Evolutionary conservation across 1,140 invertebrate species (phyloP), one percentile per base, ranked within the genome.

Genomic region (Halyomorpha halys): DNA sequence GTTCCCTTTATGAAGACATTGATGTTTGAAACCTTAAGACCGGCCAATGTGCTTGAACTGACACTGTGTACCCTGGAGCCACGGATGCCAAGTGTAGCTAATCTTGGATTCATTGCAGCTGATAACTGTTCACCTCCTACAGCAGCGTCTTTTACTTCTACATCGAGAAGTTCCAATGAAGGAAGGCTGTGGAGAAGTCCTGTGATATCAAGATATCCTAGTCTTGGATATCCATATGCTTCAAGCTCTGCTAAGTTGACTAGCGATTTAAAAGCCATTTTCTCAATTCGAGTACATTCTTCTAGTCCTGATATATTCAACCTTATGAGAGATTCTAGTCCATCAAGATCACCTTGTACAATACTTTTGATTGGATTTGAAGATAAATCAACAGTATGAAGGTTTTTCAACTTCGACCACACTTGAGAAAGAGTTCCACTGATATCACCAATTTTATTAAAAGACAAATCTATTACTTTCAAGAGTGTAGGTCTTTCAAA

Each of bases 131-230:
- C 89, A 66, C 86, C 83, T 27, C 89, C 85, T 53, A 94, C 83
- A 53, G 82, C 82, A 0, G 84, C 75, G 71, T 94, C 90, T 73
- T 93, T 94, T 1, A 92, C 82, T 77, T 95, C 92, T 56, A 94
- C 83, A 68, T 91, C 87, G 3, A 94, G 73, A 67, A 77, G 73
- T 74, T 89, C 82, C 30, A 90, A 71, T 1, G 83, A 81, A 4
- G 81, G 80, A 71, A 91, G 76, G 62, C 81, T 79, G 68, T 86
- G 83, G 5, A 93, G 73, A 34, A 91, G 81, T 9, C 89, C 89
- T 69, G 88, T 84, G 1, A 90, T 79, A 74, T 94, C 90, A 53
- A 94, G 80, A 71, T 91, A 91, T 1, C 89, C 87, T 5, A 94
- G 69, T 69, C 83, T 80, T 0, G 87, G 87, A 73, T 86, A 89